phyloP scores from a whole-genome alignment of 2,888 invertebrate genomes.

The Dascillus cervinus region DNA sequence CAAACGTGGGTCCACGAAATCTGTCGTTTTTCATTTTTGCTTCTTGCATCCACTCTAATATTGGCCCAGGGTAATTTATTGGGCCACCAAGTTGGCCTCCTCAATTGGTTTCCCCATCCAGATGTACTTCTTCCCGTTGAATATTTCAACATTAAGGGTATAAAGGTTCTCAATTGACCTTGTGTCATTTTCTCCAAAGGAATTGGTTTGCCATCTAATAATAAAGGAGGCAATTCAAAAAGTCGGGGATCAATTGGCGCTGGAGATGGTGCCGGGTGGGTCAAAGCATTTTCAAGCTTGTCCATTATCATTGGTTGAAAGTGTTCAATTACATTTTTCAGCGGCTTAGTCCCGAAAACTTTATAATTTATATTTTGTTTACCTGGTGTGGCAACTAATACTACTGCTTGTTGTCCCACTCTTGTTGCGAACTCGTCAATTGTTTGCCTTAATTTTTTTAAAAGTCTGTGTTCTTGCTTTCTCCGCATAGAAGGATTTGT shows the following conservation, averaged over 20 bases:
- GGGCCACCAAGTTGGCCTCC: slow-evolving; percentile 91
- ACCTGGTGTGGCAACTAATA: slow-evolving; percentile 90
- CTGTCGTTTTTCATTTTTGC: slow-evolving; percentile 88
- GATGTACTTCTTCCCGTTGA: slow-evolving; percentile 90
- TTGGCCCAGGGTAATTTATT: slow-evolving; percentile 93
- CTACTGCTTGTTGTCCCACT: too few relatives aligned
- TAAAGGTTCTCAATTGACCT: slow-evolving; percentile 85
- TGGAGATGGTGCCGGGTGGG: slow-evolving; percentile 87
- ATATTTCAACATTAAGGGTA: too few relatives aligned
- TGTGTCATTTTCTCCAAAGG: slow-evolving; percentile 96
- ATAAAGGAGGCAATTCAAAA: slow-evolving; percentile 85
- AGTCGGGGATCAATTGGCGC: slow-evolving; percentile 82
- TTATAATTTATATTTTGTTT: slow-evolving; percentile 93
- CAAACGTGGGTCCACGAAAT: slow-evolving; percentile 93
- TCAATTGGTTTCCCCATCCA: slow-evolving; percentile 89
- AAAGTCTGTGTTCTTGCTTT: slow-evolving; percentile 85
- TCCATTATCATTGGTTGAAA: slow-evolving; percentile 87
- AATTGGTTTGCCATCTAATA: slow-evolving; percentile 90
- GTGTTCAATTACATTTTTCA: slow-evolving; percentile 91
- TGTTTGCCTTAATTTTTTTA: slow-evolving; percentile 84
- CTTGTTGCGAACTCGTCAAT: slow-evolving; percentile 95
- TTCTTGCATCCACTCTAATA: slow-evolving; percentile 86
- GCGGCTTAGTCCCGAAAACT: slow-evolving; percentile 92
- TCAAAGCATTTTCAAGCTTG: slow-evolving; percentile 87
- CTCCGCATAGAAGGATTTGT: slow-evolving; percentile 94